Base-by-base conservation (phyloP, 2,888 invertebrate species). In the Empis livida region DNA sequence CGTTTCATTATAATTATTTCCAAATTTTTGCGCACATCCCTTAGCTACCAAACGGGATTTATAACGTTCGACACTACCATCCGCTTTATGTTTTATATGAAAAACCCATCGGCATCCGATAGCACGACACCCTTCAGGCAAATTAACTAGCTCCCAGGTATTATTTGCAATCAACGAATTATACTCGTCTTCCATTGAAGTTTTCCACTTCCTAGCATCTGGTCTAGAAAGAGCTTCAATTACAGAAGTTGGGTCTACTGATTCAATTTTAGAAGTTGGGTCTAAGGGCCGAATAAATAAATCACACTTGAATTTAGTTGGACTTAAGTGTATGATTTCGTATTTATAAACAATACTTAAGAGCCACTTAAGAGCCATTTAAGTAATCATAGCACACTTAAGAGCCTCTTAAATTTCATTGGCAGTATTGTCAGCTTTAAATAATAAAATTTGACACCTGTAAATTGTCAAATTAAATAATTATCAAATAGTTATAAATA, bases 31-130 rank as follows among this genome's bases (percentile, higher is more conserved):
- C 9, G 45, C 27, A 13, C 44, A 52, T 4, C 51, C 49, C 47
- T 49, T 51, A 2, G 50, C 50, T 9, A 54, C 54, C 6, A 51
- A 39, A 11, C 50, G 23, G 0, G 50, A 42, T 31, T 53, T 53
- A 16, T 47, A 49, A 2, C 49, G 38, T 2, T 40, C 17, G 11
- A 46, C 23, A 15, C 23, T 16, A 8, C 49, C 51, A 43, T 49
- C 30, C 15, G 45, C 20, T n/a, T 48, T 46, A 13, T 30, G 27
- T 30, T 54, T 54, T 3, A 45, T 49, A 11, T 43, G 35, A 31
- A 47, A 48, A 2, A 50, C 50, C 50, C 45, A 54, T 30, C 45
- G 46, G 31, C 43, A 50, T 14, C 39, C 42, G 10, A 52, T 45
- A 2, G 42, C 43, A 5, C 14, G 44, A 10, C 11, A 16, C 10